phyloP scores from a whole-genome alignment of 2,113 vertebrate species.

The Antigone vipio region DNA sequence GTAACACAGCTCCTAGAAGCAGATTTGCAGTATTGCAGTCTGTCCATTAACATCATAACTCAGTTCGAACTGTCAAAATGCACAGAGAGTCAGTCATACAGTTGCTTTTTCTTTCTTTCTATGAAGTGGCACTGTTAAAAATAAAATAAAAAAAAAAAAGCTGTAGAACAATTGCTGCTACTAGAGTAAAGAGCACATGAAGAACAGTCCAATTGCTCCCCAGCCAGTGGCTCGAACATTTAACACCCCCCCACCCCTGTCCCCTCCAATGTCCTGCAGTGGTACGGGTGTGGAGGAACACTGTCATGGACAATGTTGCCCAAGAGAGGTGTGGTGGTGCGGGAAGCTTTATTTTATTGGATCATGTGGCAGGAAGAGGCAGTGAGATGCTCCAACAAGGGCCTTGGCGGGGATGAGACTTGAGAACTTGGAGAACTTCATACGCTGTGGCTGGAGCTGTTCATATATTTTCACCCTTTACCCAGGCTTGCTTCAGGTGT shows the following conservation, averaged over 20 bases:
- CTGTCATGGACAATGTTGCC: accelerated
- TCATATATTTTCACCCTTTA: neutral
- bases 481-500: neutral
- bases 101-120: neutral
- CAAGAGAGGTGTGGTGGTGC: neutral
- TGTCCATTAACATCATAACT: neutral
- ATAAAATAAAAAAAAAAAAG: neutral
- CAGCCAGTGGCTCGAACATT: neutral
- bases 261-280: neutral
- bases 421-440: neutral
- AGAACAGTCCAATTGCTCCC: neutral
- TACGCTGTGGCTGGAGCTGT: neutral
- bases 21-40: neutral
- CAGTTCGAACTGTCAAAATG: neutral
- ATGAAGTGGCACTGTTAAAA: neutral
- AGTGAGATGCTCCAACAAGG: neutral
- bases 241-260: accelerated
- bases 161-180: neutral
- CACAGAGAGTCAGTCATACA: neutral
- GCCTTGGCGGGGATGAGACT: neutral
- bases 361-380: neutral
- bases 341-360: neutral
- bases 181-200: neutral
- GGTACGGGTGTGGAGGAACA: neutral
- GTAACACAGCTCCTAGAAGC: neutral